Base-by-base conservation (phyloP, 2,113 vertebrate genomes). In the Peromyscus leucopus region DNA sequence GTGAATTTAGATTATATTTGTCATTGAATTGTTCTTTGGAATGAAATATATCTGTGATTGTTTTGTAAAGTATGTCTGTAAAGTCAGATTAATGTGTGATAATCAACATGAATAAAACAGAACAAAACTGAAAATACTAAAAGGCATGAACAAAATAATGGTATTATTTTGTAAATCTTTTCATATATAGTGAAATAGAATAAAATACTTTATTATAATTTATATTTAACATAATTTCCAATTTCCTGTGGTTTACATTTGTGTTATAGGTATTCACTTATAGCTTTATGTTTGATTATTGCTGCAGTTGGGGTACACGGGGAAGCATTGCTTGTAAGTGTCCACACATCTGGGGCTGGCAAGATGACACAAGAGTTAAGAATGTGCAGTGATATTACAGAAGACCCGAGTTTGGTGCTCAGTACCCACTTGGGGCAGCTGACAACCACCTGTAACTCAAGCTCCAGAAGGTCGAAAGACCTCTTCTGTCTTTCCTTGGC, bases 51-150 rank as follows among this genome's bases (percentile, higher is more conserved):
- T 22, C n/a, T 87, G 36, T 59, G 17, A 59, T 26, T 46, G 55
- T 65, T 79, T 57, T 82, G n/a, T 80, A 89, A 89, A 91, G 26
- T 92, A 17, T 48, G 26, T 10, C 61, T 91, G 72, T 26, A 90
- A 95, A 97, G 59, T 93, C 21, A 93, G 83, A 87, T 79, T 91
- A 96, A 93, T 96, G 31, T 42, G 51, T 79, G 87, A 33, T 89
- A 72, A 65, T 46, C 76, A 6, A 11, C n/a, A 83, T 48, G 48
- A 67, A 65, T 42, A 61, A 39, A 90, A 72, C 51, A 57, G 33
- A 87, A 91, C 7, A 95, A 86, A 90, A 71, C 11, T 63, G 51
- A 76, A 95, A 95, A 57, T 90, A 78, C 21, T 67, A 57, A 28
- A 61, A 67, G 91, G 78, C 21, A 84, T 71, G 74, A 36, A 79